These are phyloP conservation scores for Sphaeridia pumilis DNA, from an alignment of 2,888 invertebrate genomes.

Conservation along the genomic window DNA sequence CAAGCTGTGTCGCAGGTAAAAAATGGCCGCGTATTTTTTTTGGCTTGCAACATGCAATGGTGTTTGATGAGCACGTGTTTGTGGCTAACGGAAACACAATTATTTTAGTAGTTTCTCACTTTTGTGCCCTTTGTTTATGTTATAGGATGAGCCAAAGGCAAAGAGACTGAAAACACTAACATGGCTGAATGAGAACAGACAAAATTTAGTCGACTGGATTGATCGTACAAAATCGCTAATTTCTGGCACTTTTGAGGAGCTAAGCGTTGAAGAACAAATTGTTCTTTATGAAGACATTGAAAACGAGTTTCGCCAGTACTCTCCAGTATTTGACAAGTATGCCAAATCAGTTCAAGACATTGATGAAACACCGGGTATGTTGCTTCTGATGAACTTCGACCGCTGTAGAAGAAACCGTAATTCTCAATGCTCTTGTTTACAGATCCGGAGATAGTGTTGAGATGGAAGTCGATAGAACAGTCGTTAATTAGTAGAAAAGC, in stretches of 20 bases:
- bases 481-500: slow-evolving; percentile 6
- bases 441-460: slow-evolving; percentile 5
- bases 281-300: slow-evolving; percentile 46
- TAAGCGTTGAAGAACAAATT: slow-evolving; percentile 45
- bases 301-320: slow-evolving; percentile 42
- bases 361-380: slow-evolving; percentile 17
- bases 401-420: not conserved
- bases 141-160: slow-evolving; percentile 34
- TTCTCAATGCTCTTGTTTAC: not conserved
- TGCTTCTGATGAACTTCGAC: not conserved
- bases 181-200: slow-evolving; percentile 29
- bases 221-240: slow-evolving; percentile 34
- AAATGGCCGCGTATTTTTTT: not conserved
- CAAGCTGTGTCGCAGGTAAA: slow-evolving; percentile 13
- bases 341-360: slow-evolving; percentile 10
- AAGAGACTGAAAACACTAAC: slow-evolving; percentile 32
- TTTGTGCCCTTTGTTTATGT: not conserved
- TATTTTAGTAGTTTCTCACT: slow-evolving; percentile 1
- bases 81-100: not conserved
- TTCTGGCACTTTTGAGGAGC: slow-evolving; percentile 41
- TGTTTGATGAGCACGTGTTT: not conserved
- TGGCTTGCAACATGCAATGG: not conserved
- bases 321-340: slow-evolving; percentile 31
- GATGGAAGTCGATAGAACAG: slow-evolving; percentile 7
- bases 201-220: slow-evolving; percentile 21